Evolutionary conservation across 1,140 invertebrate species (phyloP).

Genomic region (Magallana ariakensis): DNA sequence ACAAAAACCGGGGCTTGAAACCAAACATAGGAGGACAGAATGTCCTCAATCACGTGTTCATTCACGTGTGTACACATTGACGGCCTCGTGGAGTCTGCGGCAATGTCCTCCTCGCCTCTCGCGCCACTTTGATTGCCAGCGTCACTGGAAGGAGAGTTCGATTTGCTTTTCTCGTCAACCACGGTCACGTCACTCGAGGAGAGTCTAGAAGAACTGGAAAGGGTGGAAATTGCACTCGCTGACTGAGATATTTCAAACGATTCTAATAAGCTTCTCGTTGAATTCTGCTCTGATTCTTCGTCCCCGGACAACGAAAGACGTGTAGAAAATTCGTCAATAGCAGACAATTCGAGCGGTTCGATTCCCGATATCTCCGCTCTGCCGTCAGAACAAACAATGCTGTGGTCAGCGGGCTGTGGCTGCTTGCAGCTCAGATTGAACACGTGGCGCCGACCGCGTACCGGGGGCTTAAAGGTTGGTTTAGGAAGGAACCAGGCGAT

Average conservation of each 20-base stretch:
- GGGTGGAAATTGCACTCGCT: neutral
- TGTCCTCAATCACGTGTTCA: neutral
- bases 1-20: constrained; percentile 19
- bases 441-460: constrained; percentile 58
- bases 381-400: constrained; percentile 51
- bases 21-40: neutral
- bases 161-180: neutral
- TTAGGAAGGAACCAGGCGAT: constrained; percentile 69
- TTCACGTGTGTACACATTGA: neutral
- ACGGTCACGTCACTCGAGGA: constrained; percentile 5
- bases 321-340: constrained; percentile 8
- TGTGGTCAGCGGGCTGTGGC: constrained; percentile 51
- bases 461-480: constrained; percentile 62
- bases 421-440: constrained; percentile 48
- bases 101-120: neutral
- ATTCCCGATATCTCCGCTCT: constrained; percentile 71
- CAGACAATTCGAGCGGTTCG: constrained; percentile 64
- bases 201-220: neutral
- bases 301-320: constrained; percentile 14
- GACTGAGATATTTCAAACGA: neutral
- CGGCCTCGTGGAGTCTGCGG: neutral
- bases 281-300: constrained; percentile 8
- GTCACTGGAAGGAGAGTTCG: constrained; percentile 1
- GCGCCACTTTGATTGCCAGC: neutral
- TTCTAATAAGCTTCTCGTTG: neutral